These are phyloP conservation scores for Lysiphlebus fabarum DNA, from an alignment of 1,140 invertebrate genomes.

Conservation along the genomic window DNA sequence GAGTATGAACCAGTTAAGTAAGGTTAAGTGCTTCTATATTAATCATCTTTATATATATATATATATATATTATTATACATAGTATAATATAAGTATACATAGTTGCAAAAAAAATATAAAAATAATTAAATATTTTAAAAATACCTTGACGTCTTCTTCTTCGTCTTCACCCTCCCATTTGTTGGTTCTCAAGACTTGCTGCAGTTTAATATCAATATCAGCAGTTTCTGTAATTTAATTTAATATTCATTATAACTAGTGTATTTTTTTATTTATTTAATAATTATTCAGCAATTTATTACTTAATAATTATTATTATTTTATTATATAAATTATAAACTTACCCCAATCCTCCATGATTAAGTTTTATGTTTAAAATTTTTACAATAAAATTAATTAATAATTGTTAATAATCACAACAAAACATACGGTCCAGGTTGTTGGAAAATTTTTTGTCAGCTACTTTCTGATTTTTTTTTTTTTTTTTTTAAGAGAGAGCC, in stretches of 20 bases:
- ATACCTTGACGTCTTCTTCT: constrained; percentile 80
- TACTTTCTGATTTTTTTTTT: not conserved
- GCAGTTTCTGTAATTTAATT: constrained; percentile 53
- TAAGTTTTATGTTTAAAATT: not conserved
- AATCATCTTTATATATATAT: not conserved
- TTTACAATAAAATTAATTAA: not conserved
- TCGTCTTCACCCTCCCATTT: constrained; percentile 86
- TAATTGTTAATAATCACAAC: not conserved
- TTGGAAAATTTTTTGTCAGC: not conserved
- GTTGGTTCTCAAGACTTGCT: constrained; percentile 55
- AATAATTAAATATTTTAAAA: constrained; percentile 13
- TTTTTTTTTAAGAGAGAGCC: not conserved
- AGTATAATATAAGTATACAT: too few species aligned
- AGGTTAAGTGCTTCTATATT: not conserved
- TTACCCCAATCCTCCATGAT: constrained; percentile 9
- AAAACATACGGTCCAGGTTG: constrained; percentile 2
- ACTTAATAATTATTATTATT: not conserved
- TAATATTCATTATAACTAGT: too few species aligned
- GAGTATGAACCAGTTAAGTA: constrained; percentile 32
- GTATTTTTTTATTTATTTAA: too few species aligned
- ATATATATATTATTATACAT: too few species aligned
- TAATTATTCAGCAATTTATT: not conserved
- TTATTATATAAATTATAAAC: not conserved
- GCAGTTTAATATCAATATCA: constrained; percentile 43
- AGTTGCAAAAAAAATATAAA: too few species aligned